Conservation (phyloP, 2,797 vertebrate genomes). For the Sebastes alutus region DNA sequence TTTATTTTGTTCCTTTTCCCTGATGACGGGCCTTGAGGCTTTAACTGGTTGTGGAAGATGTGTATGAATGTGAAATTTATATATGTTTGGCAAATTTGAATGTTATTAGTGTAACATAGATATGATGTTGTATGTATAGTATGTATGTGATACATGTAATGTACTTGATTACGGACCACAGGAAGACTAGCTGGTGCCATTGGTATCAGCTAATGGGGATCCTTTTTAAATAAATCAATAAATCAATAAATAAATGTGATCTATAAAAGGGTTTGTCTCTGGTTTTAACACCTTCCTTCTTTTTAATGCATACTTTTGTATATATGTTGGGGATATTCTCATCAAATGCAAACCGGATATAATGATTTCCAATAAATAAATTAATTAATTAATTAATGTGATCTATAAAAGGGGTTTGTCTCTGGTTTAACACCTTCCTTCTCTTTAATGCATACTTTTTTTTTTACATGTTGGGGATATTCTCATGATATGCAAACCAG, state of each 20-base stretch:
- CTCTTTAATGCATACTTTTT: background rate
- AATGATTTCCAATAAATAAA: background rate
- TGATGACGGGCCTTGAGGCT: no score
- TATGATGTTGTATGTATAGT: no score
- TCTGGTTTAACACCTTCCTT: background rate
- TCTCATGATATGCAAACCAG: background rate
- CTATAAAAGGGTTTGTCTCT: background rate
- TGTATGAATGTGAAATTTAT: no score
- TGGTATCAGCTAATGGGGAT: no score
- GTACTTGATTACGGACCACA: accelerated
- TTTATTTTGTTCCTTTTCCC: no score
- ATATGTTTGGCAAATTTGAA: no score
- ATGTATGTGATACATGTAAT: no score
- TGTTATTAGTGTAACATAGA: accelerated
- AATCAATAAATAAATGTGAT: background rate
- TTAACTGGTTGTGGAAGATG: no score
- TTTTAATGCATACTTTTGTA: background rate
- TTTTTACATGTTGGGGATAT: background rate
- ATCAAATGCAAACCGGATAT: background rate
- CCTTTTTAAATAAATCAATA: background rate
- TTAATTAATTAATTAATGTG: no score
- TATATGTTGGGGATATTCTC: no score
- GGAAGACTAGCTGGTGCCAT: no score
- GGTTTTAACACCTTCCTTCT: background rate
- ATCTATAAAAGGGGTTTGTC: background rate